phyloP scores from a whole-genome alignment of 1,140 invertebrate genomes.

The Bombus turneri region DNA sequence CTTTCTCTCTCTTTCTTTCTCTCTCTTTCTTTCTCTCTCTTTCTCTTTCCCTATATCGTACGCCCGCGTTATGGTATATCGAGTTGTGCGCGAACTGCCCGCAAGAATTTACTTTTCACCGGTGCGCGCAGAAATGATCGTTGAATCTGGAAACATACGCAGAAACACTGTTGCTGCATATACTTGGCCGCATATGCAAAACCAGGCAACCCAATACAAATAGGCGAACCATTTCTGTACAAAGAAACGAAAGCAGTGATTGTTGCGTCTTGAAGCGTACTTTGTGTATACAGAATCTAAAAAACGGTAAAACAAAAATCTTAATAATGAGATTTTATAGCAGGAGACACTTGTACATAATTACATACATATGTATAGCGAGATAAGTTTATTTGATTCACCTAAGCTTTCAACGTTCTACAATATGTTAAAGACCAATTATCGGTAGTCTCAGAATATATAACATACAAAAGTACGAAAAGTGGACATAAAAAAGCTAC shows the following conservation, averaged over 20 bases:
- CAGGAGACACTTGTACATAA: neutral
- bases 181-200: neutral
- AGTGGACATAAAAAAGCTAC: no score
- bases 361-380: no score
- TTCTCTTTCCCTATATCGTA: neutral
- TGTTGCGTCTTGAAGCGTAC: neutral
- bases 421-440: no score
- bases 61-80: conserved; percentile 17
- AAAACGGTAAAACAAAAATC: neutral
- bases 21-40: neutral
- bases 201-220: neutral
- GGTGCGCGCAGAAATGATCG: conserved; percentile 27
- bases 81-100: conserved; percentile 13
- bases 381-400: no score
- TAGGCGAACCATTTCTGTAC: neutral
- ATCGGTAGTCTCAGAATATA: no score
- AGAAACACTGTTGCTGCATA: neutral
- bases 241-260: neutral
- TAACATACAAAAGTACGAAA: no score
- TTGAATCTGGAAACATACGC: conserved; percentile 43
- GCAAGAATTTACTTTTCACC: conserved; percentile 52
- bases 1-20: neutral
- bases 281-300: no score
- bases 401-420: no score
- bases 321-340: neutral